Conservation (phyloP, 2,797 vertebrate species). For the Varecia variegata region DNA sequence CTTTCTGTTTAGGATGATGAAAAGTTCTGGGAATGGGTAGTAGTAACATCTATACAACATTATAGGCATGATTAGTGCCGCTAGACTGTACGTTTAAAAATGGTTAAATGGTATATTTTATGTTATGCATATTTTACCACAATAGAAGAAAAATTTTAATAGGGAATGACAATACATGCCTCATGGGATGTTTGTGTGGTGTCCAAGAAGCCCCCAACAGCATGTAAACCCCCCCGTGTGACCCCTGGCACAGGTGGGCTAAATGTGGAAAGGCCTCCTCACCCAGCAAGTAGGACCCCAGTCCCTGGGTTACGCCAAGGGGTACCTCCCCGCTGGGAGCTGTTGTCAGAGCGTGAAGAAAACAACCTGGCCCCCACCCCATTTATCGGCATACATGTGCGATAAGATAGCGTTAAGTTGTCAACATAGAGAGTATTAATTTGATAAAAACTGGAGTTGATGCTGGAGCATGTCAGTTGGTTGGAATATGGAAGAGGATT, state of each 20-base stretch:
- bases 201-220: background rate
- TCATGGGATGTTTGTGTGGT: background rate
- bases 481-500: background rate
- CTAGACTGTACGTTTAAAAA: background rate
- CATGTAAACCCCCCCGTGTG: background rate
- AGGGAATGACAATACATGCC: background rate
- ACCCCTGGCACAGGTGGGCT: background rate
- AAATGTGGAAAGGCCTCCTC: background rate
- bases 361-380: background rate
- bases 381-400: too few species aligned
- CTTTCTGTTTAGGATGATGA: background rate
- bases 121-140: background rate
- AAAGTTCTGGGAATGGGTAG: background rate
- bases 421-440: background rate
- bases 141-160: background rate
- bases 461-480: background rate
- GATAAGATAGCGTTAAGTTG: background rate
- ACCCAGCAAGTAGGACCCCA: too few species aligned
- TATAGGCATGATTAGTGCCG: background rate
- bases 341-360: background rate
- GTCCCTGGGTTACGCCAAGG: background rate
- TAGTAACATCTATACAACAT: background rate
- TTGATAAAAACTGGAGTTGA: background rate
- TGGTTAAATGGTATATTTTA: background rate
- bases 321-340: accelerated